These are phyloP conservation scores for Nemotelus pantherinus DNA, from an alignment of 2,888 invertebrate genomes.

Conservation along the genomic window DNA sequence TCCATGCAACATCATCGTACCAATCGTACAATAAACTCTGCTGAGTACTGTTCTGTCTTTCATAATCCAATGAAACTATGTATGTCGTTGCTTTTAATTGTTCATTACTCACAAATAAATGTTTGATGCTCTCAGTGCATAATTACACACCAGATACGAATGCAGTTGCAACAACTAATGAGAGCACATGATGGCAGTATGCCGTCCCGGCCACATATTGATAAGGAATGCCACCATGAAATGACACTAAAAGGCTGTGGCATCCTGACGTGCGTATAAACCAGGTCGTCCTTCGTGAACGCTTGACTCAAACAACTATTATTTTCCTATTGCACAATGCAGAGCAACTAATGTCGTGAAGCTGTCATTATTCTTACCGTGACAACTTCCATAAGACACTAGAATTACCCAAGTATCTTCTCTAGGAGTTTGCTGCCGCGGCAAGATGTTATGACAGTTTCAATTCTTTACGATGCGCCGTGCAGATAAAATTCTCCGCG, in stretches of 20 bases:
- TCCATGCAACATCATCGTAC: too few relatives aligned
- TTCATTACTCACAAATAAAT: slow-evolving; percentile 27
- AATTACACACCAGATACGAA: slow-evolving; percentile 19
- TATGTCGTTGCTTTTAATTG: slow-evolving; percentile 26
- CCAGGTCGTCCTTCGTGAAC: neutral
- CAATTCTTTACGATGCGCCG: slow-evolving; percentile 17
- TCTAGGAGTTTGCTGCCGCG: neutral
- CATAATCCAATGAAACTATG: too few relatives aligned
- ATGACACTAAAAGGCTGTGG: slow-evolving; percentile 10
- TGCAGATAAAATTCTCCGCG: neutral
- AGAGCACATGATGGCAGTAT: slow-evolving; percentile 16
- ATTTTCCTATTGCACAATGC: neutral
- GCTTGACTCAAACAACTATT: neutral
- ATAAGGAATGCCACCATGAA: slow-evolving; percentile 31
- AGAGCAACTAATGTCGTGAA: neutral
- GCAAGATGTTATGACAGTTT: slow-evolving; percentile 28
- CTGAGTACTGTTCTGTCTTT: too few relatives aligned
- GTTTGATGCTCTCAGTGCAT: slow-evolving; percentile 11
- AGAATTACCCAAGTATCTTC: neutral
- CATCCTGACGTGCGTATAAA: slow-evolving; percentile 12
- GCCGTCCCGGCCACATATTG: slow-evolving; percentile 6
- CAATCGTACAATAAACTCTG: too few relatives aligned
- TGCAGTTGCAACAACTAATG: neutral
- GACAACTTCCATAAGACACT: neutral
- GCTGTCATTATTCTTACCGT: slow-evolving; percentile 2